phyloP scores from a whole-genome alignment of 2,797 vertebrate genomes.

The Dipus sagitta region DNA sequence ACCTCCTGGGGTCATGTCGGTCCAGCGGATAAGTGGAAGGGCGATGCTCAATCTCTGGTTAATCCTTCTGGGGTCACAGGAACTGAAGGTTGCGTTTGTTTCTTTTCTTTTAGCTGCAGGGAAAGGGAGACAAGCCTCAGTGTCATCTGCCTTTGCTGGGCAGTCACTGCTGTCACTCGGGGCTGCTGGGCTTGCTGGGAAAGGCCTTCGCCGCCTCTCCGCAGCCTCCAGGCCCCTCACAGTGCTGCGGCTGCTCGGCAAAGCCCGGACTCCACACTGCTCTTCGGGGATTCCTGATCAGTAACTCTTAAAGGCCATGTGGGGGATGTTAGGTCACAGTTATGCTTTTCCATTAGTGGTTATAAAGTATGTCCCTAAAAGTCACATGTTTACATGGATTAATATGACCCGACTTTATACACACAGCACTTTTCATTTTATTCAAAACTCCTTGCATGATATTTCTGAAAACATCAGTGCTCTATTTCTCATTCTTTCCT shows the following conservation, averaged over 20 bases:
- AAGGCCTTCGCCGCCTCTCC: neutral
- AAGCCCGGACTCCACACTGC: neutral
- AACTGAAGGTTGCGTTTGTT: neutral
- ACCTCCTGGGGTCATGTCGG: accelerated
- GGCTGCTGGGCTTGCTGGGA: neutral
- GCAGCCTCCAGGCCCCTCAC: neutral
- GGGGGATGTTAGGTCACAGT: neutral
- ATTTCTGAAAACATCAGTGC: neutral
- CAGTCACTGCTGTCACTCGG: neutral
- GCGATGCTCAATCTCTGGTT: constrained; percentile 53
- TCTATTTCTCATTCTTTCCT: neutral
- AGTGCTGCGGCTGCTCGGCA: neutral
- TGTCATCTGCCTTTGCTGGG: neutral
- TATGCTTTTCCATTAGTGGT: neutral
- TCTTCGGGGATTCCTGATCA: neutral
- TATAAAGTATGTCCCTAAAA: neutral
- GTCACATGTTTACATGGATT: neutral
- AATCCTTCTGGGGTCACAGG: constrained; percentile 69
- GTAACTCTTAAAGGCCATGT: neutral
- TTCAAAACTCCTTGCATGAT: neutral
- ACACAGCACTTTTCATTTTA: neutral
- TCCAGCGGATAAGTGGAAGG: constrained; percentile 57
- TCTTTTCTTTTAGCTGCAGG: constrained; percentile 40
- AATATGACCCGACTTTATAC: neutral
- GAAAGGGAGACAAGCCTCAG: neutral